A percentile compares a stretch with the other conserved stretches of the same genome.
Conservation (phyloP, 2,888 invertebrate genomes). For the Theretra japonica region DNA sequence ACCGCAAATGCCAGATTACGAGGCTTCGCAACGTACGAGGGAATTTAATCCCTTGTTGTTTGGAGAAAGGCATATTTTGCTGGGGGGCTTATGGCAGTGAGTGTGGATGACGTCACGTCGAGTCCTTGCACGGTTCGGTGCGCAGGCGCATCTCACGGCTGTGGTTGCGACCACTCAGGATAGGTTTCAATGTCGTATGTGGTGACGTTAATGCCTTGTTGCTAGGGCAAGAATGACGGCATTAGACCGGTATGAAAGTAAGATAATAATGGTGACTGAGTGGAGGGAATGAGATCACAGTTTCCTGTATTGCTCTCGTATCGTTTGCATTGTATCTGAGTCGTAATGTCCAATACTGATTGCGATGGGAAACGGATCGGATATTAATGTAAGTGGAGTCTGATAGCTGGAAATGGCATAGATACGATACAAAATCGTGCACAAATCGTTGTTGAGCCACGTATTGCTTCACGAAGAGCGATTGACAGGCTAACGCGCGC, state of each 20-base stretch:
- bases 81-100: conserved; percentile 50
- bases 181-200: conserved; percentile 74
- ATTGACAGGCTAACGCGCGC: conserved; percentile 32
- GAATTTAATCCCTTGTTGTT: conserved; percentile 47
- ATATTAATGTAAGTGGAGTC: conserved; percentile 24
- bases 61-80: conserved; percentile 50
- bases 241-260: conserved; percentile 42
- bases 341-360: conserved; percentile 10
- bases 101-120: conserved; percentile 64
- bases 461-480: conserved; percentile 30
- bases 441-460: conserved; percentile 24
- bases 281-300: conserved; percentile 17
- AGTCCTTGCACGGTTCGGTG: conserved; percentile 81
- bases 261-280: conserved; percentile 16
- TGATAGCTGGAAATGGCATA: conserved; percentile 23
- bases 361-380: not conserved
- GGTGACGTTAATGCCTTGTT: conserved; percentile 66
- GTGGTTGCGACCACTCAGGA: conserved; percentile 77
- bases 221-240: conserved; percentile 62
- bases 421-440: conserved; percentile 24
- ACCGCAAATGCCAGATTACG: conserved; percentile 48
- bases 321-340: conserved; percentile 2
- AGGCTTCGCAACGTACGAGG: conserved; percentile 38
- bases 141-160: conserved; percentile 73
- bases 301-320: conserved; percentile 15